Evolutionary conservation across 1,140 invertebrate species (phyloP).

Genomic region (Delia radicum): DNA sequence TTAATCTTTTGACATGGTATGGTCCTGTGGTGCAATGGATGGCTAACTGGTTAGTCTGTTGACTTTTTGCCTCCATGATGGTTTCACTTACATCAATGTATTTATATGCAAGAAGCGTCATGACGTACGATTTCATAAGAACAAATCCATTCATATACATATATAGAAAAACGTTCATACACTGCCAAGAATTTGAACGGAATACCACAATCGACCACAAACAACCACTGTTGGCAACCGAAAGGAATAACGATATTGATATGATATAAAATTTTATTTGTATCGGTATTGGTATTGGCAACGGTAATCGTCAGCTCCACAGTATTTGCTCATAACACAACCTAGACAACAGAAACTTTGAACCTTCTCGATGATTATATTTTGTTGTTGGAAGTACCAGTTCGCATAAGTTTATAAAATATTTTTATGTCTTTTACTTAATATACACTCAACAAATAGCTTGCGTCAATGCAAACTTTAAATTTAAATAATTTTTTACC

Average conservation of each 20-base stretch:
- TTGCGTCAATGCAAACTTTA: too few species aligned
- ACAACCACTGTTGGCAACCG: not conserved
- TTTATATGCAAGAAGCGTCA: constrained; percentile 52
- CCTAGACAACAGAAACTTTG: too few species aligned
- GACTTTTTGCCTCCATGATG: constrained; percentile 27
- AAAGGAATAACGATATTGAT: not conserved
- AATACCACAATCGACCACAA: not conserved
- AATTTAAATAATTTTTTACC: too few species aligned
- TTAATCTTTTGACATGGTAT: constrained; percentile 51
- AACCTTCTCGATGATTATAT: too few species aligned
- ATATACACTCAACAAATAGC: too few species aligned
- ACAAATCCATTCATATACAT: not conserved
- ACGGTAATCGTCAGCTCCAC: too few species aligned
- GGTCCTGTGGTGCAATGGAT: constrained; percentile 3
- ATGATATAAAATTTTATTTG: too few species aligned
- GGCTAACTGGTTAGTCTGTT: not conserved
- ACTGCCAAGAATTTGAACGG: not conserved
- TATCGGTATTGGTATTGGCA: too few species aligned
- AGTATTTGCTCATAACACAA: too few species aligned
- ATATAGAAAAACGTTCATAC: not conserved
- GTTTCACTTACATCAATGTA: constrained; percentile 48
- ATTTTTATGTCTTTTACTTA: too few species aligned
- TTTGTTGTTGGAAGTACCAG: too few species aligned
- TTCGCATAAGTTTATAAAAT: too few species aligned
- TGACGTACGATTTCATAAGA: constrained; percentile 38